Conservation (phyloP, 2,113 vertebrate genomes). For the Diadophis punctatus region DNA sequence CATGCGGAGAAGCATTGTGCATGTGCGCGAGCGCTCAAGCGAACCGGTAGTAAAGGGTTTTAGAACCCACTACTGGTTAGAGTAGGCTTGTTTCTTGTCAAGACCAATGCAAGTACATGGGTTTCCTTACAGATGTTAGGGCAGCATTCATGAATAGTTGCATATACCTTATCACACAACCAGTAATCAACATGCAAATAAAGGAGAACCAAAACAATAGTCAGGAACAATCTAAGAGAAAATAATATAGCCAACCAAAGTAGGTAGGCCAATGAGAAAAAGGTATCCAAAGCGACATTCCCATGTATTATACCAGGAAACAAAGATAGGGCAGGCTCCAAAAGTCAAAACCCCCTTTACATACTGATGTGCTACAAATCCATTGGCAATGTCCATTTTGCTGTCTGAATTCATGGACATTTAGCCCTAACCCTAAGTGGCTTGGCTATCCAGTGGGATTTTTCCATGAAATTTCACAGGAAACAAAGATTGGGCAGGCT, state of each 20-base stretch:
- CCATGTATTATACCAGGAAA: background rate
- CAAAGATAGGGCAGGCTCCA: no score
- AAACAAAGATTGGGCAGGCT: no score
- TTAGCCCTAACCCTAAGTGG: no score
- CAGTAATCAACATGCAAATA: background rate
- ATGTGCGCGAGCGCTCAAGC: no score
- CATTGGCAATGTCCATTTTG: no score
- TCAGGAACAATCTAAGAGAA: background rate
- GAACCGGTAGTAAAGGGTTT: no score
- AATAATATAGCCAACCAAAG: background rate
- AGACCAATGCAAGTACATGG: rapidly evolving
- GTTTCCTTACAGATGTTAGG: background rate
- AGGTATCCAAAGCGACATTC: background rate
- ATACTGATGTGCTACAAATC: background rate
- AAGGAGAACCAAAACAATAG: background rate
- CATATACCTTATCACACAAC: background rate
- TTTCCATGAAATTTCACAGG: background rate
- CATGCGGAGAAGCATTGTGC: no score
- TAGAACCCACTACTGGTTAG: background rate
- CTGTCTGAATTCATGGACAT: background rate
- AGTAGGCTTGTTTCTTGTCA: background rate
- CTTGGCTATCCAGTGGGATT: background rate
- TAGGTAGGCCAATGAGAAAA: background rate
- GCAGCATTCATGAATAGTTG: background rate
- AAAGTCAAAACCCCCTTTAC: background rate